Evolutionary conservation across 2,113 vertebrate genomes (phyloP), one percentile per base, ranked within the genome.

Genomic region (Neodon shergylaensis): DNA sequence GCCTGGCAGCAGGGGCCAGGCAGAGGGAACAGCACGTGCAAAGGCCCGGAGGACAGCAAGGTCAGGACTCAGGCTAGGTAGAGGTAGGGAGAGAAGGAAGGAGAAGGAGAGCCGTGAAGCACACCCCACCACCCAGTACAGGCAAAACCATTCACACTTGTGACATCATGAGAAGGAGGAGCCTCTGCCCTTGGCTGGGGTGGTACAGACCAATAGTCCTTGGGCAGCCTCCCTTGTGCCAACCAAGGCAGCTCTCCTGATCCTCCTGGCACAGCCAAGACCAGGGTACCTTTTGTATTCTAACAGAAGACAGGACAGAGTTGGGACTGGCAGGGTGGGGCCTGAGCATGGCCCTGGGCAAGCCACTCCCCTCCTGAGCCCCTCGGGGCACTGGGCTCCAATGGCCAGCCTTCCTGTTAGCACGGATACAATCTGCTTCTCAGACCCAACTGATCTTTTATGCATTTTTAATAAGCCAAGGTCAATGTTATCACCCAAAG

Each of bases 391-490:
- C 42, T 63, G 63, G 1, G 42, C 84, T 52, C 74, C 21, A n/a
- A 49, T 39, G 12, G 2, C 61, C 73, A 0, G 26, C 11, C 52
- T 28, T 28, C 79, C 66, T 9, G 0, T 88, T 36, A 5, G 7
- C n/a, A 0, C 22, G 11, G 0, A 16, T 3, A 26, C 73, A 44
- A 31, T 28, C 1, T 3, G 79, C 68, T 76, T 14, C 58, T 87
- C n/a, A 3, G 52, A 63, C 22, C 54, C 78, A 7, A n/a, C 94
- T 36, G 70, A 77, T 33, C 84, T 83, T 36, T 44, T 49, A 33
- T 31, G 22, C 87, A 92, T 93, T 65, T 95, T 87, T 94, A 91
- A 97, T 78, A 58, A 96, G 73, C 91, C 95, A 90, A 91, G 91
- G 95, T 96, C 97, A 93, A 16, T 36, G 86, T 90, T n/a, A 58